phyloP scores from a whole-genome alignment of 2,888 invertebrate genomes.

The Ophonus ardosiacus region DNA sequence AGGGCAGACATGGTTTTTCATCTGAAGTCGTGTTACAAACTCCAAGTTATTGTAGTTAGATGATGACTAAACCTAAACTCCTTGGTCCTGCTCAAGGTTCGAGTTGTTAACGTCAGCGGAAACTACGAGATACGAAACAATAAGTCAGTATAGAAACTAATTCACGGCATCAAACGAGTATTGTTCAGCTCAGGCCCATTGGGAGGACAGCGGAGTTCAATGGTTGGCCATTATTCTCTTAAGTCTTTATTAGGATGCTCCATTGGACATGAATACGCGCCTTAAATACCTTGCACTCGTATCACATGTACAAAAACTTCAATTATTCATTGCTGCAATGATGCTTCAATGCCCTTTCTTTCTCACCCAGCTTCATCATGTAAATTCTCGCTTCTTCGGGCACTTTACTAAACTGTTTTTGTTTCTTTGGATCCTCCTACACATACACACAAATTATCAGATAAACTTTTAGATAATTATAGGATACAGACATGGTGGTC shows the following conservation, averaged over 20 bases:
- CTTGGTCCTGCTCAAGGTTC: conserved; percentile 21
- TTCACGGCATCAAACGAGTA: conserved; percentile 43
- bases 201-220: conserved; percentile 5
- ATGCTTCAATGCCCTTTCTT: neutral
- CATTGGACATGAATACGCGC: conserved; percentile 22
- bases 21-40: conserved; percentile 46
- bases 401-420: neutral
- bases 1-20: conserved; percentile 27
- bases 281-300: conserved; percentile 28
- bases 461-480: neutral
- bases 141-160: conserved; percentile 53
- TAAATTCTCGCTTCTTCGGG: neutral
- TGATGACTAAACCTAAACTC: conserved; percentile 50
- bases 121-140: conserved; percentile 52
- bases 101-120: conserved; percentile 54
- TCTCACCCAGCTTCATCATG: neutral
- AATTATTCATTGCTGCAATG: conserved; percentile 7
- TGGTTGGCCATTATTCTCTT: conserved; percentile 45
- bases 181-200: conserved; percentile 29
- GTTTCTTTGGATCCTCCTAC: neutral
- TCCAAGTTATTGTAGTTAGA: conserved; percentile 54
- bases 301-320: conserved; percentile 3
- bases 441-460: neutral
- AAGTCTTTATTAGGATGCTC: conserved; percentile 47
- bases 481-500: neutral